Percentiles rank a stretch among this genome's conserved stretches.
These are phyloP conservation scores for Drosophila putrida DNA, from an alignment of 2,888 invertebrate species.

Conservation along the genomic window DNA sequence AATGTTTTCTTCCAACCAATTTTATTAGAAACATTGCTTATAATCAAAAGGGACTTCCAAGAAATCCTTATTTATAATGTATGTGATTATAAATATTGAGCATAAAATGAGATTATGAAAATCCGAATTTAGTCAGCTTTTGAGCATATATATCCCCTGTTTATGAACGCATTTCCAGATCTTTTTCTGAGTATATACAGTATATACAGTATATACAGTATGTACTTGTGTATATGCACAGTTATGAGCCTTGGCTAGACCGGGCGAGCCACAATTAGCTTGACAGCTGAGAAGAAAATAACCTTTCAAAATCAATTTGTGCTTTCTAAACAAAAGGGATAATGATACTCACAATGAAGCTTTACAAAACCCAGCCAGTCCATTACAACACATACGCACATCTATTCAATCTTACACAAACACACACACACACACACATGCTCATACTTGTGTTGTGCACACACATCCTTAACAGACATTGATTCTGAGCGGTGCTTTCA, in stretches of 20 bases:
- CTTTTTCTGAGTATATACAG: not conserved
- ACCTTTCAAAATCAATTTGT: slow-evolving; percentile 66
- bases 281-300: slow-evolving; percentile 42
- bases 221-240: not conserved
- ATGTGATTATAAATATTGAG: no score
- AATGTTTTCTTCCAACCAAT: no score
- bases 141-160: no score
- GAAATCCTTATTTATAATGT: no score
- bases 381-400: slow-evolving; percentile 21
- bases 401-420: not conserved
- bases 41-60: no score
- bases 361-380: slow-evolving; percentile 16
- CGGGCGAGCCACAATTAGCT: slow-evolving; percentile 37
- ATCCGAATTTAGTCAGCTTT: no score
- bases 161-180: no score
- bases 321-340: slow-evolving; percentile 57
- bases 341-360: slow-evolving; percentile 52
- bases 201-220: not conserved
- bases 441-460: slow-evolving; percentile 3
- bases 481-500: slow-evolving; percentile 34
- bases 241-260: not conserved
- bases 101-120: no score
- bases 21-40: no score
- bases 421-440: slow-evolving; percentile 7
- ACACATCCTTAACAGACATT: slow-evolving; percentile 20